Evolutionary conservation across 2,888 invertebrate genomes (phyloP), one percentile per base, ranked within the genome.

Genomic region (Hydroisotoma schaefferi): DNA sequence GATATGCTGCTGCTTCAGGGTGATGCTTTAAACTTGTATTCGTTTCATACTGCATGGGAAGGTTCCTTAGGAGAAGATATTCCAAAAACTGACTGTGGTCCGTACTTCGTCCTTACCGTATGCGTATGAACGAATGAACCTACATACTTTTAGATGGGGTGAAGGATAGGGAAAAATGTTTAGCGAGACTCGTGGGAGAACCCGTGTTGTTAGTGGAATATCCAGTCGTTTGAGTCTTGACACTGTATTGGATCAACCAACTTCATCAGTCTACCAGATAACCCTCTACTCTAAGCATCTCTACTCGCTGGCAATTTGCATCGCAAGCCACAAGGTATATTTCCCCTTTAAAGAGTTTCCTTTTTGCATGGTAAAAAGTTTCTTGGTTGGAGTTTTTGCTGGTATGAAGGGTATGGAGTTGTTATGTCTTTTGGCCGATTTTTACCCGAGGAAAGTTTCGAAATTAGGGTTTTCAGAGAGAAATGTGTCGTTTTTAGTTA

Each of bases 111-210:
- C n/a, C n/a, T n/a, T n/a, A n/a, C n/a, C n/a, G n/a, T n/a, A n/a
- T n/a, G n/a, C n/a, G n/a, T n/a, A n/a, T n/a, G n/a, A n/a, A n/a
- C n/a, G n/a, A n/a, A n/a, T n/a, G n/a, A n/a, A 15, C 33, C 15
- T 33, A 15, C 8, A 8, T 33, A 33, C 8, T 33, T 33, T 8
- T 33, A 33, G 33, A 33, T 33, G 15, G 33, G 8, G 8, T 8
- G 8, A 33, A 33, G 8, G 15, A 6, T 4, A 25, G 26, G 8
- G 47, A 47, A n/a, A n/a, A n/a, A n/a, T n/a, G n/a, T n/a, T n/a
- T 33, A 28, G 26, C 27, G 29, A 52, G 52, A 52, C 52, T 52
- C 52, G 52, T 52, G 52, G 52, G 52, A 52, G 52, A 52, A 52
- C 52, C 52, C 52, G 52, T 52, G 52, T 25, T 28, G 15, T 33